Evolutionary conservation across 2,888 invertebrate species (phyloP), one percentile per base, ranked within the genome.

Genomic region (Eurois occulta): DNA sequence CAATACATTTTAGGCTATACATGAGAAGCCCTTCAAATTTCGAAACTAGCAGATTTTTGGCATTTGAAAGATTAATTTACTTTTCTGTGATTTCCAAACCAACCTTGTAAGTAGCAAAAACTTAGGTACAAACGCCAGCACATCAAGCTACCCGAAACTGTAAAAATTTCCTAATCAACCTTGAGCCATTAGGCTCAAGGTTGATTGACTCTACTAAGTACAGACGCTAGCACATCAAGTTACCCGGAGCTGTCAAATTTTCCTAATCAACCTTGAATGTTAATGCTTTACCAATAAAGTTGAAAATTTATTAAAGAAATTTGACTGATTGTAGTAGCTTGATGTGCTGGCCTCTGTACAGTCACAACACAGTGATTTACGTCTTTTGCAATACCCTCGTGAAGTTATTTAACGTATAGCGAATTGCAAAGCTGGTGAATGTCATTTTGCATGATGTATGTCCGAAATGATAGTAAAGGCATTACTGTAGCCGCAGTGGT

Each of bases 391-490:
- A 86, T 78, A 75, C 43, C 69, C 76, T 81, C 72, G 71, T 71
- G 32, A 70, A 76, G 77, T 83, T 77, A 86, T 82, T 86, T 78
- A 83, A 74, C 78, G 78, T 79, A 81, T 80, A 86, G 80, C 86
- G 86, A 90, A 88, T 90, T 85, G 83, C 79, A 80, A 83, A 84
- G 78, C 78, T 73, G 62, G 77, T 83, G 84, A 89, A 84, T 88
- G 86, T 86, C 86, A 86, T 81, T 87, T 78, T 78, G 78, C 75
- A 88, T 90, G 86, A 90, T 88, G 87, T 87, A 89, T 87, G 86
- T 86, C 91, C 88, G 80, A 91, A 91, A 90, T 88, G 85, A 90
- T 90, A 87, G 88, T 83, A 89, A 84, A 85, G 77, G 81, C 85
- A 87, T 88, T 90, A 87, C 84, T 80, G 78, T 76, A 86, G 68